Percentiles rank a stretch among this genome's conserved stretches.
Conservation (phyloP, 2,888 invertebrate genomes). For the Nephrotoma appendiculata region DNA sequence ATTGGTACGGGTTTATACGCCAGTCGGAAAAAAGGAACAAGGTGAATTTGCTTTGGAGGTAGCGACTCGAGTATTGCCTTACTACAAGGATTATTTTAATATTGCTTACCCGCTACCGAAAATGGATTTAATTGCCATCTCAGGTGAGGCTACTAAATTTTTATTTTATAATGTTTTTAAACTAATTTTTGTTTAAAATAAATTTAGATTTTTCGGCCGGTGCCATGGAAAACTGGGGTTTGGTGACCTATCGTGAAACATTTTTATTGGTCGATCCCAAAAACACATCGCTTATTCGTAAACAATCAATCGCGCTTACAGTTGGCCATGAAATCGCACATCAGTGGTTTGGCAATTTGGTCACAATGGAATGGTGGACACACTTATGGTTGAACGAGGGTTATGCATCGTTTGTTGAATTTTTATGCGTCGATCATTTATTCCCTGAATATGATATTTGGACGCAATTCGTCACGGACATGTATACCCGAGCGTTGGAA, state of each 20-base stretch:
- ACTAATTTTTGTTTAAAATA: background rate
- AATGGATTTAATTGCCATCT: slow-evolving; percentile 90
- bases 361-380: slow-evolving; percentile 99
- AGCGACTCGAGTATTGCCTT: slow-evolving; percentile 81
- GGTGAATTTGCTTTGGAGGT: slow-evolving; percentile 86
- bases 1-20: slow-evolving; percentile 68
- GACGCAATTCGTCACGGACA: slow-evolving; percentile 89
- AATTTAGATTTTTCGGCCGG: slow-evolving; percentile 72
- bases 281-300: slow-evolving; percentile 71
- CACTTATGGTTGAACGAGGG: slow-evolving; percentile 95
- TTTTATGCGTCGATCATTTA: slow-evolving; percentile 78
- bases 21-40: slow-evolving; percentile 81
- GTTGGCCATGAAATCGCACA: slow-evolving; percentile 90
- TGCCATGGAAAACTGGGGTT: slow-evolving; percentile 98
- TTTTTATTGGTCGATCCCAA: slow-evolving; percentile 79
- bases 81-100: slow-evolving; percentile 88
- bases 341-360: slow-evolving; percentile 97
- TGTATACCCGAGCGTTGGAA: slow-evolving; percentile 68
- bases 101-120: slow-evolving; percentile 92
- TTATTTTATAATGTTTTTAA: background rate
- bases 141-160: slow-evolving; percentile 23
- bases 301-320: slow-evolving; percentile 77
- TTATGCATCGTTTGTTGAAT: slow-evolving; percentile 92
- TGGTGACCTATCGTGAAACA: slow-evolving; percentile 85
- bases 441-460: slow-evolving; percentile 95